Percentiles rank a stretch among this genome's conserved stretches.
Evolutionary conservation across 2,888 invertebrate genomes (phyloP).

Genomic region (Nemotelus nigrinus): DNA sequence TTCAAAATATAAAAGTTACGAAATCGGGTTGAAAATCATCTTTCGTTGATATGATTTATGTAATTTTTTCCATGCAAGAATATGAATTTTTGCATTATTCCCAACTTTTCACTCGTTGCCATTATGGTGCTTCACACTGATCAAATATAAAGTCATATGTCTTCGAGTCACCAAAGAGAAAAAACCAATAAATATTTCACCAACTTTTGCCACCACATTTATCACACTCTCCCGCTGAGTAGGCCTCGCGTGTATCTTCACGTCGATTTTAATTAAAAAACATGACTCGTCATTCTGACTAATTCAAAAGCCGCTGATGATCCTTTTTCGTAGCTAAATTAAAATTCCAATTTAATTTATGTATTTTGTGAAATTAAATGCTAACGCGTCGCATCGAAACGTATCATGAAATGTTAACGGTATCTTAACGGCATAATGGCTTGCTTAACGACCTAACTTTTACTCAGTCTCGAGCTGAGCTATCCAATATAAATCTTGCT

Average conservation of each 20-base stretch:
- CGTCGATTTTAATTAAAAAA: constrained; percentile 15
- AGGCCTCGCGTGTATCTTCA: background rate
- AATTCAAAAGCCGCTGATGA: constrained; percentile 1
- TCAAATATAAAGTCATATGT: too few relatives aligned
- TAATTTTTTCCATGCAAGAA: too few relatives aligned
- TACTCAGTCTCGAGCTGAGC: background rate
- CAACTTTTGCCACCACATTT: too few relatives aligned
- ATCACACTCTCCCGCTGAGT: too few relatives aligned
- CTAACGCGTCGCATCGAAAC: constrained; percentile 21
- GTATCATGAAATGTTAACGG: constrained; percentile 12
- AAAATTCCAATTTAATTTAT: constrained; percentile 36
- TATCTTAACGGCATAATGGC: constrained; percentile 23
- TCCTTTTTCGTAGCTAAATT: constrained; percentile 18
- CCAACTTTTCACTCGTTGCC: too few relatives aligned
- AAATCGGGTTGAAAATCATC: too few relatives aligned
- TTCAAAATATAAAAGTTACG: too few relatives aligned
- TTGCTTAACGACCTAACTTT: constrained; percentile 29
- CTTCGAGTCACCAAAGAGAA: too few relatives aligned
- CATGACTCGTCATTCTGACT: background rate
- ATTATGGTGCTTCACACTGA: too few relatives aligned
- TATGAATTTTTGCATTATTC: too few relatives aligned
- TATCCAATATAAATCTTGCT: constrained; percentile 14
- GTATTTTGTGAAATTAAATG: constrained; percentile 19
- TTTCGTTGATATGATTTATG: too few relatives aligned
- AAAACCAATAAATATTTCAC: too few relatives aligned